Evolutionary conservation across 2,113 vertebrate genomes (phyloP), one percentile per base, ranked within the genome.

Genomic region (Nannobrachium achirus): DNA sequence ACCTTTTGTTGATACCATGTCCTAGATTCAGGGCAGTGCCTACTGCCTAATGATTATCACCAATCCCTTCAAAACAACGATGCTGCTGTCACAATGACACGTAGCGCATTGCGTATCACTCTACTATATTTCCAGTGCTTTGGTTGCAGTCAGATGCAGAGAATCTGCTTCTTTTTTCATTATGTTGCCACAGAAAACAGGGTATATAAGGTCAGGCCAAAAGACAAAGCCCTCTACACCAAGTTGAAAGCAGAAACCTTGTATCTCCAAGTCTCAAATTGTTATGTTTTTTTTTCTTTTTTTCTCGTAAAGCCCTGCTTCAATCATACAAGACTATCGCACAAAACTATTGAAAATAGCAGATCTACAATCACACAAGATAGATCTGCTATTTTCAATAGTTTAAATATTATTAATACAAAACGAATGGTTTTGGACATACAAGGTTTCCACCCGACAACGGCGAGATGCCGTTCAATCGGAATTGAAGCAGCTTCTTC

Each of bases 1-100:
- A 56, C 56, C 59, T 85, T 80, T 75, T 82, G 71, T 81, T 55
- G 64, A 72, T 39, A 56, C 62, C 33, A 46, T 81, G 86, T 38
- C 87, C 87, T 80, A 88, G 70, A 85, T 90, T 83, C 44, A 73
- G 18, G 38, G 48, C 44, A 52, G 41, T 20, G 60, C 50, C 10
- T 19, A 65, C n/a, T n/a, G n/a, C n/a, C n/a, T 8, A 8, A n/a
- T 64, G 40, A 78, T 63, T 56, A 59, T 62, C 59, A 56, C 10
- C 48, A 45, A n/a, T 71, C 53, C 46, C 65, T 59, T 56, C 44
- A 48, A 45, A 66, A 66, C 63, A 53, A n/a, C 15, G 62, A 52
- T 65, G 76, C 8, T 65, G 76, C 8, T 4, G 56, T 46, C 49
- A 60, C 25, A 56, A 55, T 44, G 56, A 77, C 50, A 58, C 57